Conservation (phyloP, 2,888 invertebrate species). For the Chrysodeixis includens region DNA sequence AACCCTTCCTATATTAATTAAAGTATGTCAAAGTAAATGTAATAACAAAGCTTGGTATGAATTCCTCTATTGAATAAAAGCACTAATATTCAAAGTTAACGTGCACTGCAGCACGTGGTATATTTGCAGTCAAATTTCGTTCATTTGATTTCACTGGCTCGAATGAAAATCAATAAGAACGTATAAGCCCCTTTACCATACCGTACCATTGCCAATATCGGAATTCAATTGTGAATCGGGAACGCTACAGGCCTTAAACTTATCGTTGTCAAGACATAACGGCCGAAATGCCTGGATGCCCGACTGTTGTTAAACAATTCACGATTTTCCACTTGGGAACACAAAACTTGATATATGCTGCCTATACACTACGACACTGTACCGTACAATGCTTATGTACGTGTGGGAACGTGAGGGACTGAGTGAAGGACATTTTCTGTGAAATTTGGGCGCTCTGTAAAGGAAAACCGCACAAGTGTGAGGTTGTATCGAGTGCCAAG, state of each 20-base stretch:
- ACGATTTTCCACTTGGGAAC: constrained; percentile 1
- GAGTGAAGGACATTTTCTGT: background rate
- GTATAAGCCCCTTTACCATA: constrained; percentile 53
- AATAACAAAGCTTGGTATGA: background rate
- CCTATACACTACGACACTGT: background rate
- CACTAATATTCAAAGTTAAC: background rate
- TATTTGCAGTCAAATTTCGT: constrained; percentile 15
- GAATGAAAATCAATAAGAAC: constrained; percentile 57
- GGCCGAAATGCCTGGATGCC: constrained; percentile 22
- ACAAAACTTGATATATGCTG: background rate
- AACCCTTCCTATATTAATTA: too few relatives aligned
- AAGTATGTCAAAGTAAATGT: too few relatives aligned
- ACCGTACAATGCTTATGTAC: background rate
- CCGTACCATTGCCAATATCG: constrained; percentile 66
- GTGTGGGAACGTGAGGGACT: background rate
- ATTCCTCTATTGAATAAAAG: background rate
- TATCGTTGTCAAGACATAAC: constrained; percentile 58
- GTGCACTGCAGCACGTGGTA: background rate
- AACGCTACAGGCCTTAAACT: constrained; percentile 59
- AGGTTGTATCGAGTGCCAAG: too few relatives aligned
- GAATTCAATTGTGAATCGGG: constrained; percentile 69
- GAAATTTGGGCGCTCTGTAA: background rate
- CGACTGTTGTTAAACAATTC: constrained; percentile 34
- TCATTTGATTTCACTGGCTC: constrained; percentile 34
- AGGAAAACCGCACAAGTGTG: too few relatives aligned